phyloP scores from a whole-genome alignment of 1,140 invertebrate genomes.

The Lineus longissimus region DNA sequence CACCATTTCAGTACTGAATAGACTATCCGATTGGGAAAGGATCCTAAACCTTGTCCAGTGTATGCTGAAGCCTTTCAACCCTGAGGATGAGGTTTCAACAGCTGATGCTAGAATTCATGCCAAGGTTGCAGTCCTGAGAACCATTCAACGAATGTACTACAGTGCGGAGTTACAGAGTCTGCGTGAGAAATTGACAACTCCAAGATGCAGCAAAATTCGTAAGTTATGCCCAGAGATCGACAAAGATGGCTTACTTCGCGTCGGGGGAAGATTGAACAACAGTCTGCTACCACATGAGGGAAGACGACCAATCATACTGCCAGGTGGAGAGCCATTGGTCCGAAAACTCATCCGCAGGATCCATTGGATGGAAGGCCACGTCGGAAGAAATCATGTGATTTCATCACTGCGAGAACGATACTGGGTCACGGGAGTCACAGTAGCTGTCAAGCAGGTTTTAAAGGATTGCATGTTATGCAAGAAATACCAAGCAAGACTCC shows the following conservation, averaged over 20 bases:
- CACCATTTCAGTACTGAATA: too few species aligned
- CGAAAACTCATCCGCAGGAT: neutral
- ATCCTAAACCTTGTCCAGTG: neutral
- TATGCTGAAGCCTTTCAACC: neutral
- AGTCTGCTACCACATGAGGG: slow-evolving; percentile 5
- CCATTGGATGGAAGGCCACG: slow-evolving; percentile 4
- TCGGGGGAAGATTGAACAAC: slow-evolving; percentile 4
- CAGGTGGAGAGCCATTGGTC: neutral
- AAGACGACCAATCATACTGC: slow-evolving; percentile 2
- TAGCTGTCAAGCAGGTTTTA: neutral
- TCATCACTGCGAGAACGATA: neutral
- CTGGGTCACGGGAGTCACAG: neutral
- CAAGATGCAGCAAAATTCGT: neutral
- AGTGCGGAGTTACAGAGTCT: neutral
- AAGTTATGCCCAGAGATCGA: slow-evolving; percentile 4
- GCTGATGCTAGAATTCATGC: neutral
- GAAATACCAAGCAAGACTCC: neutral
- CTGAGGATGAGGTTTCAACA: neutral
- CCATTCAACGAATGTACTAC: neutral
- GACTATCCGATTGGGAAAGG: neutral
- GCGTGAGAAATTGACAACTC: neutral
- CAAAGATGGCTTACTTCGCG: neutral
- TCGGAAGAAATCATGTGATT: slow-evolving; percentile 1
- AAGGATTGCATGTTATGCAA: neutral
- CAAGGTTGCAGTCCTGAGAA: neutral